Evolutionary conservation across 2,888 invertebrate genomes (phyloP), one percentile per base, ranked within the genome.

Genomic region (Rhodophaea formosa): DNA sequence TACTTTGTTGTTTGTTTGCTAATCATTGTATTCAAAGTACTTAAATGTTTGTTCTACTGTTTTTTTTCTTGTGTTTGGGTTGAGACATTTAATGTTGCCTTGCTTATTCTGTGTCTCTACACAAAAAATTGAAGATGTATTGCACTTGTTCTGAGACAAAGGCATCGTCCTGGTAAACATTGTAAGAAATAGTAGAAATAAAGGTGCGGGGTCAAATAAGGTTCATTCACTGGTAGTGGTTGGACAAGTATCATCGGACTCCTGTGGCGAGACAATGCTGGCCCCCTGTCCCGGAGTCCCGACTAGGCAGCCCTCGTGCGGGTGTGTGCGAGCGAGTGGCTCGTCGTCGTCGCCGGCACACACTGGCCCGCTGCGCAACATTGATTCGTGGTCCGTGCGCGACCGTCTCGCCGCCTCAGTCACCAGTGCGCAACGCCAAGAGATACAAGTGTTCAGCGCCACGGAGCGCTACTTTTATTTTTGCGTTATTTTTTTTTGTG

Each of bases 371-470:
- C 79, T 81, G 82, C 82, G 83, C 82, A 87, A 86, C 90, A 90
- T 91, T 87, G 90, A 90, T 90, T 89, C 83, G 80, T 80, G 77
- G 84, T 81, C 82, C 82, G 84, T 79, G 83, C 80, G 72, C 70
- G 75, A 77, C 78, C 82, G 78, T 75, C 77, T 80, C 74, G 62
- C 79, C 56, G 42, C 15, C 49, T 84, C 91, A 88, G 91, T 90
- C 89, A 88, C 83, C 76, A 87, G 85, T 87, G 90, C 90, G 90
- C 90, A 90, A 85, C 90, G 89, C 88, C 70, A 77, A 75, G 77
- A 77, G 81, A 79, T 75, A 75, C 88, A 84, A 88, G 88, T 88
- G 86, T 78, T 75, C 66, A 61, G 69, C 70, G 76, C 64, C 74
- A 59, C 61, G 68, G 71, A 75, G 75, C 73, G 76, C 74, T 77